Conservation (phyloP, 2,888 invertebrate genomes). For the Limenitis camilla region DNA sequence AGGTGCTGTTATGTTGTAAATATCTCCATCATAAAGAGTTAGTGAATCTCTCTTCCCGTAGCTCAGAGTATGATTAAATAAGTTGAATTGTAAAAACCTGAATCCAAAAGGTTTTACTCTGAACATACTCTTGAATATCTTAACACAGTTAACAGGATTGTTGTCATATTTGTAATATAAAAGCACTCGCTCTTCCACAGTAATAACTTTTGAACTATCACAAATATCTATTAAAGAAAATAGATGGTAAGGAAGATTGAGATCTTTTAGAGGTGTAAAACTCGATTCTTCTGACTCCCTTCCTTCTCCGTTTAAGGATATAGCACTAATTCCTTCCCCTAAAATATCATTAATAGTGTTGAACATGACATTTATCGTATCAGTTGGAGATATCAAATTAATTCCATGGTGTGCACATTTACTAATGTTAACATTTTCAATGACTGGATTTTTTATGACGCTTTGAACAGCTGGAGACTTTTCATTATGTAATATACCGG, state of each 20-base stretch:
- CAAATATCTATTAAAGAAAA: conserved; percentile 98
- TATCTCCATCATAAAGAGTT: conserved; percentile 92
- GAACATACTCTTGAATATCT: conserved; percentile 92
- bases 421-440: conserved; percentile 87
- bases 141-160: conserved; percentile 96
- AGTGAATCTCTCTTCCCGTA: conserved; percentile 89
- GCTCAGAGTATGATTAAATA: conserved; percentile 89
- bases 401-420: conserved; percentile 93
- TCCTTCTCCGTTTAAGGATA: conserved; percentile 94
- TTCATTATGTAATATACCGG: conserved; percentile 96
- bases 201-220: conserved; percentile 93
- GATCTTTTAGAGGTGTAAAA: conserved; percentile 86
- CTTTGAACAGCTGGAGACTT: conserved; percentile 94
- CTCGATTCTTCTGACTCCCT: conserved; percentile 90
- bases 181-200: conserved; percentile 90
- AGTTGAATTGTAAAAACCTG: conserved; percentile 89
- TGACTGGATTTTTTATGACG: conserved; percentile 88
- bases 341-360: conserved; percentile 85
- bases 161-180: conserved; percentile 98
- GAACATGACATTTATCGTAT: conserved; percentile 84
- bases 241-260: conserved; percentile 90
- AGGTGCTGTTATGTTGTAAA: conserved; percentile 87
- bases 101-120: conserved; percentile 92
- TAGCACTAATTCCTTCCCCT: conserved; percentile 91
- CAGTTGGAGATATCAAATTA: conserved; percentile 91